These are phyloP conservation scores for Cinclus cinclus DNA, from an alignment of 2,113 vertebrate species.

Conservation along the genomic window DNA sequence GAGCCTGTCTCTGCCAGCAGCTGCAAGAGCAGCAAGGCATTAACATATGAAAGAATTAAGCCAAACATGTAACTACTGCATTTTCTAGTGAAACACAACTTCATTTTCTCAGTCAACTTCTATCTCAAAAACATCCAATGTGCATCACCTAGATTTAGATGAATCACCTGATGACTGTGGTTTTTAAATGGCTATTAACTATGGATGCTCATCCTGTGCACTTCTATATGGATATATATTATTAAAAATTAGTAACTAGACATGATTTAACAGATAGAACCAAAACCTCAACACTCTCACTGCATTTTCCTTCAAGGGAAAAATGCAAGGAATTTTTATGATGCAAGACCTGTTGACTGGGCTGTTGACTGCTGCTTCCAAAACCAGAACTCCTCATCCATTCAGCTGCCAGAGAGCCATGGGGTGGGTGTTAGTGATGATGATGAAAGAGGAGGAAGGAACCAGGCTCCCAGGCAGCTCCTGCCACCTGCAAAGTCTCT, in stretches of 20 bases:
- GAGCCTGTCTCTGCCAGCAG: slow-evolving; percentile 15
- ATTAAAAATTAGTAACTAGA: background rate
- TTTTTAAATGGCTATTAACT: background rate
- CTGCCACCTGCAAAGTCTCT: background rate
- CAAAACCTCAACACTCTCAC: background rate
- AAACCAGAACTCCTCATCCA: background rate
- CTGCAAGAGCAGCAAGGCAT: background rate
- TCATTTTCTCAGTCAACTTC: background rate
- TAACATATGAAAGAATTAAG: slow-evolving; percentile 3
- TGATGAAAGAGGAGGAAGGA: background rate
- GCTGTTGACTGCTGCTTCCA: background rate
- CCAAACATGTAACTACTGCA: background rate
- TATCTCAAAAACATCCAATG: slow-evolving; percentile 7
- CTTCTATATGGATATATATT: background rate
- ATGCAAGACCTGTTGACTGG: background rate
- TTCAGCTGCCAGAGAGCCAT: background rate
- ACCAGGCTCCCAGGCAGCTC: background rate
- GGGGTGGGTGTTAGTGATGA: background rate
- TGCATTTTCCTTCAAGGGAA: background rate
- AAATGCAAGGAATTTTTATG: background rate
- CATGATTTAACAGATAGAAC: background rate
- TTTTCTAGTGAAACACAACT: background rate
- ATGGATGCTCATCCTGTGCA: background rate
- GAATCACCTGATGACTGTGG: background rate
- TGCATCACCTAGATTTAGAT: background rate